A percentile compares a stretch with the other conserved stretches of the same genome.
Conservation (phyloP, 2,797 vertebrate species). For the Anguilla megastoma region DNA sequence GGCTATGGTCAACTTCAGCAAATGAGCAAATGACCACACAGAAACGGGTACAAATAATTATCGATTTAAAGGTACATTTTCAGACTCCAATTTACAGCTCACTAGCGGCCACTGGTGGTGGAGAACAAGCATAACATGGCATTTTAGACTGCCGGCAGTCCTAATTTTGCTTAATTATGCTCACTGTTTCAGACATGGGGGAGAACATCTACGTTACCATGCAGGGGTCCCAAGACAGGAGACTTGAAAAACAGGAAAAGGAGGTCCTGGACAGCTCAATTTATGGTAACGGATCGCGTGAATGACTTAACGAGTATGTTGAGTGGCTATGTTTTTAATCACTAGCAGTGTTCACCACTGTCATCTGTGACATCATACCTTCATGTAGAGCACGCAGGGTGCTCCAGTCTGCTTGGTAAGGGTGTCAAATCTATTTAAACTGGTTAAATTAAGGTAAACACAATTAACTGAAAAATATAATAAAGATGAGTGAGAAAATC, state of each 20-base stretch:
- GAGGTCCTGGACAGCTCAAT: neutral
- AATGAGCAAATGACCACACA: no score
- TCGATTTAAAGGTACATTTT: neutral
- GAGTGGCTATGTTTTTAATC: neutral
- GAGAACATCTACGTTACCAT: slow-evolving; percentile 4
- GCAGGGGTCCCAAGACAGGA: neutral
- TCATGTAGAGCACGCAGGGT: no score
- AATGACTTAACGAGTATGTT: neutral
- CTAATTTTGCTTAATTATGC: neutral
- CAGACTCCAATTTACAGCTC: neutral
- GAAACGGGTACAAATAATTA: no score
- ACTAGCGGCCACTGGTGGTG: neutral
- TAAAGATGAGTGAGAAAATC: neutral
- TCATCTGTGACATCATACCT: neutral
- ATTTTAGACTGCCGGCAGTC: neutral
- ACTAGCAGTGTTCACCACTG: neutral
- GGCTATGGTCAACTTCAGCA: no score
- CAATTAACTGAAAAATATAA: neutral
- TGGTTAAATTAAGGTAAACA: no score
- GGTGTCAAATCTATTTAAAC: no score
- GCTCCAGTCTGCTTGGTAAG: no score
- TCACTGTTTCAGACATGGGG: neutral
- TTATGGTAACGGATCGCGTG: neutral
- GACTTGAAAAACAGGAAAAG: neutral
- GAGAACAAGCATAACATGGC: neutral